Evolutionary conservation across 2,888 invertebrate species (phyloP).

Genomic region (Poecilus cupreus): DNA sequence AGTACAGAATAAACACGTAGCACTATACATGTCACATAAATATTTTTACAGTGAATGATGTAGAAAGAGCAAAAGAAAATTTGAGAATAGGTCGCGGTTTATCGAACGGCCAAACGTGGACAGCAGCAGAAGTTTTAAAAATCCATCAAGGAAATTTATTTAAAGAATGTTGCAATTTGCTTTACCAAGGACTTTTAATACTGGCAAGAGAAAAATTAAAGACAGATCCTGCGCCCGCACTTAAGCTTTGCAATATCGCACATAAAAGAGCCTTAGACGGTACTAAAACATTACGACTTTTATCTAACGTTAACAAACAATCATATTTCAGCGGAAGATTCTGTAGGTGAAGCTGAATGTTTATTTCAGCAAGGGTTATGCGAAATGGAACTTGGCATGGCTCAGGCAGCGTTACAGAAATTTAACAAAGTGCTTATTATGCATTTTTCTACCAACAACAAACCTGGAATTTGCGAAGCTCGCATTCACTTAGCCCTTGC

Average conservation of each 20-base stretch:
- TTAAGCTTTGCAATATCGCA: constrained; percentile 73
- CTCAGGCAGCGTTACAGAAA: constrained; percentile 74
- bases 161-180: constrained; percentile 71
- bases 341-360: constrained; percentile 74
- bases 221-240: constrained; percentile 72
- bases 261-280: constrained; percentile 75
- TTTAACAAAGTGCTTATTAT: constrained; percentile 74
- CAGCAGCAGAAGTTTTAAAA: constrained; percentile 69
- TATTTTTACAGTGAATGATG: constrained; percentile 64
- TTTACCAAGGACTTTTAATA: constrained; percentile 72
- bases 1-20: constrained; percentile 68
- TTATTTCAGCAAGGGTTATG: constrained; percentile 75
- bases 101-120: constrained; percentile 69
- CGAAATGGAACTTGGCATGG: constrained; percentile 73
- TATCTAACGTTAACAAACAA: neutral
- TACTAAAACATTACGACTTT: constrained; percentile 62
- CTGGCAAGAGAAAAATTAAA: constrained; percentile 71
- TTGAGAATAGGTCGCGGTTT: constrained; percentile 64
- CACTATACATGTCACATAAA: neutral
- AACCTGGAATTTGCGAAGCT: constrained; percentile 74
- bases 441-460: constrained; percentile 69
- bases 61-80: constrained; percentile 65
- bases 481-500: constrained; percentile 76
- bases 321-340: constrained; percentile 71
- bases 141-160: constrained; percentile 71